These are phyloP conservation scores for Corythornis cristatus DNA, from an alignment of 2,113 vertebrate species.

Conservation along the genomic window DNA sequence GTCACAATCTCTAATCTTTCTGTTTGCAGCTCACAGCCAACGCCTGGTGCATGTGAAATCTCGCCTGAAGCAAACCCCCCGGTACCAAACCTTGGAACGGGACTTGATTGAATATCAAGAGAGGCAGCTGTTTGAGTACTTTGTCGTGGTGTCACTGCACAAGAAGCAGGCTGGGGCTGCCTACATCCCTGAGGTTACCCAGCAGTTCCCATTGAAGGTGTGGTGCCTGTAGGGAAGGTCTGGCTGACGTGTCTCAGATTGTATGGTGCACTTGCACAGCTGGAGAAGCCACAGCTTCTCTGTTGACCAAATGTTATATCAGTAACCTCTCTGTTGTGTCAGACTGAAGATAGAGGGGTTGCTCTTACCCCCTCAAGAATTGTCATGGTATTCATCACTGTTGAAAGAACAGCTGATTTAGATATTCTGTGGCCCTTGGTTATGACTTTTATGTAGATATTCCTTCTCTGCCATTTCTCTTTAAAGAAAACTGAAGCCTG, in stretches of 20 bases:
- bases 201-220: slow-evolving; percentile 96
- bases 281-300: neutral
- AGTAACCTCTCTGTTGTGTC: neutral
- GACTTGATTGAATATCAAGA: slow-evolving; percentile 89
- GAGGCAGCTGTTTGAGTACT: slow-evolving; percentile 94
- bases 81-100: slow-evolving; percentile 85
- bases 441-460: neutral
- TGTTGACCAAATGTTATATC: accelerated
- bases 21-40: slow-evolving; percentile 88
- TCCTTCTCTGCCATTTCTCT: neutral
- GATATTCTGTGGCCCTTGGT: neutral
- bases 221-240: neutral
- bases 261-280: accelerated
- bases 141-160: slow-evolving; percentile 92
- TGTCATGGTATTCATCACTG: neutral
- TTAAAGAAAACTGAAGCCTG: neutral
- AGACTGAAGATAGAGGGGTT: neutral
- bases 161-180: slow-evolving; percentile 89
- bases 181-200: slow-evolving; percentile 92
- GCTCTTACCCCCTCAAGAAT: neutral
- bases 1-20: neutral
- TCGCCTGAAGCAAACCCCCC: slow-evolving; percentile 86
- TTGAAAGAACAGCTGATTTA: neutral
- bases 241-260: neutral
- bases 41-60: slow-evolving; percentile 92